Evolutionary conservation across 2,888 invertebrate genomes (phyloP), one percentile per base, ranked within the genome.

Genomic region (Pristionchus arcanus): DNA sequence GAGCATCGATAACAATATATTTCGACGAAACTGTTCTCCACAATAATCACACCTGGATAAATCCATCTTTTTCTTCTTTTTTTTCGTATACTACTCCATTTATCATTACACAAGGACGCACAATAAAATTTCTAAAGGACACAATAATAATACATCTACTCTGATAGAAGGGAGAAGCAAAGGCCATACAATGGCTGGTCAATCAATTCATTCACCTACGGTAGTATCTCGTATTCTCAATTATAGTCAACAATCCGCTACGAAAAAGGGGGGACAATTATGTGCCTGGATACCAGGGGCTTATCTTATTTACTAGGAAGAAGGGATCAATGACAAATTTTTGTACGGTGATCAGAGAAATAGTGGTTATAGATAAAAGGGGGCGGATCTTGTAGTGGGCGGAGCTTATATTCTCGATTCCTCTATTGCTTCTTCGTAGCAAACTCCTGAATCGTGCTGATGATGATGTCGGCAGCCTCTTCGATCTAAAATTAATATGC

Each of bases 381-480:
- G 66, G 28, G 68, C 28, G 68, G 68, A 34, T 7, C 68, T 68
- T 77, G n/a, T n/a, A 49, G 81, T 28, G 77, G 81, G 74, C 74
- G 37, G 74, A 25, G 74, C 37, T 37, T 74, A 13, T n/a, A n/a
- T 42, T 19, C 31, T 77, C 77, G 42, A 77, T 77, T 28, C n/a
- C 16, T 81, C 53, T 81, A 85, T 25, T 87, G 66, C 87, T 87
- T 87, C 21, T 68, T 42, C 21, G 85, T 49, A n/a, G 91, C 91
- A 42, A 92, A 91, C 15, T 92, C 92, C 37, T 90, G 90, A 90
- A 94, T 89, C 13, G 94, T 94, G 63, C 92, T 92, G 77, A 91
- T 91, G 89, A 94, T 94, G 87, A 94, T 94, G 71, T 93, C 91
- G 74, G 94, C 92, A 1, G 94, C 93, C 83, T 94, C 92, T 55